Percentiles rank a stretch among this genome's conserved stretches.
phyloP scores from a whole-genome alignment of 2,888 invertebrate species.

The Cenopis cana region DNA sequence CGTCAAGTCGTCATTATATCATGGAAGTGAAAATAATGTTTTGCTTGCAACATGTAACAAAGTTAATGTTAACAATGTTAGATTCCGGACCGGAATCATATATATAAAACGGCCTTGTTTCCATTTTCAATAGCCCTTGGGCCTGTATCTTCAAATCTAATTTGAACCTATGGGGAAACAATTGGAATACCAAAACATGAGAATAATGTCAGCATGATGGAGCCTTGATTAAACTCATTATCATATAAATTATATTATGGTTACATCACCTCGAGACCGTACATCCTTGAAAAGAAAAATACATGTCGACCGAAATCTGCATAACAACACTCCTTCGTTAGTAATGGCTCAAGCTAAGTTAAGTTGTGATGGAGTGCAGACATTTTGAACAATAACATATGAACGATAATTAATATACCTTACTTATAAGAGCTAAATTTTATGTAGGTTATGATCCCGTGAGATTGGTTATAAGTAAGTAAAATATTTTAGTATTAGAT shows the following conservation, averaged over 20 bases:
- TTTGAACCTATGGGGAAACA: constrained; percentile 29
- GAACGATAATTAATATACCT: too few relatives aligned
- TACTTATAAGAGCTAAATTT: too few relatives aligned
- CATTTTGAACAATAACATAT: not conserved
- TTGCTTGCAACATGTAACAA: not conserved
- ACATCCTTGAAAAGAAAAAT: constrained; percentile 44
- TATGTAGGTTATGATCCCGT: too few relatives aligned
- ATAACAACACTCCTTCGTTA: constrained; percentile 12
- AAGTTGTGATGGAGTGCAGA: not conserved
- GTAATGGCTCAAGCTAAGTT: not conserved
- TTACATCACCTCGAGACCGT: constrained; percentile 44
- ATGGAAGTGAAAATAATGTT: not conserved
- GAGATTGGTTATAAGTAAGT: too few relatives aligned
- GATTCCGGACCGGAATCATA: not conserved
- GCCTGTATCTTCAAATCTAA: constrained; percentile 14
- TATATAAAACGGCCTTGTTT: constrained; percentile 13
- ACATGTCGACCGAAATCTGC: constrained; percentile 5
- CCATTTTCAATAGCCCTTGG: constrained; percentile 12
- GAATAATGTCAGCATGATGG: constrained; percentile 32
- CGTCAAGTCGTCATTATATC: not conserved
- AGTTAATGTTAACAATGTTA: too few relatives aligned
- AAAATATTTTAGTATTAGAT: too few relatives aligned
- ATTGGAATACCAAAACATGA: constrained; percentile 35
- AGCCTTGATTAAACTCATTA: constrained; percentile 40
- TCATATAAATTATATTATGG: constrained; percentile 42